Evolutionary conservation across 2,888 invertebrate species (phyloP), one percentile per base, ranked within the genome.

Genomic region (Drosophila crucigera): DNA sequence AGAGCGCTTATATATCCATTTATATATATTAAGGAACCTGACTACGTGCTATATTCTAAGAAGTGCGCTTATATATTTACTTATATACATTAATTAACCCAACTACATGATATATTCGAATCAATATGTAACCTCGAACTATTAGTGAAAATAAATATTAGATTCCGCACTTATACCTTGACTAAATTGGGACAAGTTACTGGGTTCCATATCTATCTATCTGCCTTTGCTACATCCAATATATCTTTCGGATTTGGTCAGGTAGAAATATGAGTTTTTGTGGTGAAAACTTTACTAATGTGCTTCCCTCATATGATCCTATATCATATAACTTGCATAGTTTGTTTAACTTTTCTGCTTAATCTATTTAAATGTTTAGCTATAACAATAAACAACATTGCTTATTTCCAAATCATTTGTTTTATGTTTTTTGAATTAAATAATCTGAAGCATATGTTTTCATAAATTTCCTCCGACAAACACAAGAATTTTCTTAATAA

Each of bases 171-270:
- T 4, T 4, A 33, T 4, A 33, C 33, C 11, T 35, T 35, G 35
- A 14, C 35, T 35, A 14, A 35, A 35, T 35, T 35, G n/a, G n/a
- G 0, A 41, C 0, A n/a, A n/a, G 2, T 4, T 41, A 10, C n/a
- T n/a, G n/a, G 4, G n/a, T 41, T n/a, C n/a, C 0, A 0, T 41
- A 41, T n/a, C n/a, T n/a, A 41, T n/a, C 9, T 19, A n/a, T 39
- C 19, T 9, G n/a, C 4, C 11, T 0, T 11, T 10, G 11, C 4
- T 1, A 33, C 35, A 1, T 14, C 14, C 1, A 35, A 0, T 1
- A 4, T 0, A 14, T 14, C 14, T 0, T 35, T 35, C 41, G 1
- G 1, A 41, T 41, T 2, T n/a, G 41, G 2, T 4, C n/a, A n/a
- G 4, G 0, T 14, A 35, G 35, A 14, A 14, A 35, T 14, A 4